Evolutionary conservation across 2,888 invertebrate species (phyloP).

Genomic region (Archaeoteleia sp.): DNA sequence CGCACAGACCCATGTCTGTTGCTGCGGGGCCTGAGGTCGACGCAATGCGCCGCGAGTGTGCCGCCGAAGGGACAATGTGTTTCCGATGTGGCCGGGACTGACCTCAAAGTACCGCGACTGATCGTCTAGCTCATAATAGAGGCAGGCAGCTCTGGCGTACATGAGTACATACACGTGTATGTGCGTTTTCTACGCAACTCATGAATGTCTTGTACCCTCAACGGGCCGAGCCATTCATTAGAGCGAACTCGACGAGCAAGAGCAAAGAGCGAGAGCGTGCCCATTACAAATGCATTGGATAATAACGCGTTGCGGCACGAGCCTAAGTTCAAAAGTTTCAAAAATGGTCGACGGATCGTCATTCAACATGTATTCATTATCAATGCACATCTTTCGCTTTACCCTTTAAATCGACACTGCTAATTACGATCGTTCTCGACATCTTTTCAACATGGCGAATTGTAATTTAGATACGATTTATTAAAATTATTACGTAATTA

Average conservation of each 20-base stretch:
- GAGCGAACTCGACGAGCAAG: constrained; percentile 33
- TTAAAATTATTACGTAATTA: no score
- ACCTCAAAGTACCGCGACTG: constrained; percentile 41
- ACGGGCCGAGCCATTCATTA: constrained; percentile 46
- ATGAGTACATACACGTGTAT: constrained; percentile 23
- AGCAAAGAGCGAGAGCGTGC: constrained; percentile 51
- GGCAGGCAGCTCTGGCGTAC: constrained; percentile 34
- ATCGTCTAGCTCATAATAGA: constrained; percentile 36
- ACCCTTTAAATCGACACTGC: no score
- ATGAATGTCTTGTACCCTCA: constrained; percentile 41
- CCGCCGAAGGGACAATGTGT: constrained; percentile 38
- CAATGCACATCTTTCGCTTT: no score
- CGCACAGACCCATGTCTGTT: not conserved
- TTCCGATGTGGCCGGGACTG: constrained; percentile 20
- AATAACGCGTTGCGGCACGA: constrained; percentile 63
- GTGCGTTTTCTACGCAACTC: constrained; percentile 37
- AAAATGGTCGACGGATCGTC: constrained; percentile 2
- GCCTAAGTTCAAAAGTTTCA: constrained; percentile 36
- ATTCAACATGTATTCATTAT: not conserved
- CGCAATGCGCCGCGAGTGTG: no score
- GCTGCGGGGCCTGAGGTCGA: not conserved
- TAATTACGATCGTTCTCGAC: no score
- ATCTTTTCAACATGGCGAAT: no score
- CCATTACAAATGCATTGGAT: constrained; percentile 68
- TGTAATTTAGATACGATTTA: no score